Base-by-base conservation (phyloP, 2,888 invertebrate species). In the Phalera bucephala region DNA sequence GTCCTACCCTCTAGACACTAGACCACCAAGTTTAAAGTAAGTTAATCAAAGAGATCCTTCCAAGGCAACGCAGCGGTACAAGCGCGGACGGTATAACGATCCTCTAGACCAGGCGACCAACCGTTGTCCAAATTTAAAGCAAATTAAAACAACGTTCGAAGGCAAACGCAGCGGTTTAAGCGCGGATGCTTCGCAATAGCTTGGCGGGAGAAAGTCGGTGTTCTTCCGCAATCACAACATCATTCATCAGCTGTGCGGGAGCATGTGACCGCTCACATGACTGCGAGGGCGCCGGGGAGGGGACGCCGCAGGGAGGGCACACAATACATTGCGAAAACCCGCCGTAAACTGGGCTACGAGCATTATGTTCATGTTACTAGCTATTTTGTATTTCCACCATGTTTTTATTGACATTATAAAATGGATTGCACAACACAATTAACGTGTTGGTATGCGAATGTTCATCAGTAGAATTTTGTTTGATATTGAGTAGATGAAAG, bases 261-360 rank as follows among this genome's bases (percentile, higher is more conserved):
- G 58, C 71, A 74, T 73, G 72, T 72, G 72, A 72, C 69, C 51
- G 64, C 57, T 72, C 80, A 80, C 72, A 69, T 78, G 80, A 75
- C 70, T 52, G 48, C 45, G 49, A 21, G 33, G 38, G 25, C 40
- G 10, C 17, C 42, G 22, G 31, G 19, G 11, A 1, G 28, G 26
- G 33, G 29, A 15, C 14, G 13, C 19, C 11, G 32, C 29, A 29
- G 33, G 38, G 38, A 29, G 40, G 51, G 33, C 33, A 41, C 59
- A 77, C 76, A 76, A 72, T 73, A 60, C 70, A 59, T 80, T 84
- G 78, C 81, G 73, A 80, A 75, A 80, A 66, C 58, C 35, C 46
- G 47, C 65, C 57, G 67, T 67, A 64, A 71, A 71, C 58, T 64
- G 58, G 68, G 70, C 59, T 69, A 61, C 54, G 38, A 52, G 50